These are phyloP conservation scores for Luperina nickerlii DNA, from an alignment of 2,888 invertebrate genomes.

Conservation along the genomic window DNA sequence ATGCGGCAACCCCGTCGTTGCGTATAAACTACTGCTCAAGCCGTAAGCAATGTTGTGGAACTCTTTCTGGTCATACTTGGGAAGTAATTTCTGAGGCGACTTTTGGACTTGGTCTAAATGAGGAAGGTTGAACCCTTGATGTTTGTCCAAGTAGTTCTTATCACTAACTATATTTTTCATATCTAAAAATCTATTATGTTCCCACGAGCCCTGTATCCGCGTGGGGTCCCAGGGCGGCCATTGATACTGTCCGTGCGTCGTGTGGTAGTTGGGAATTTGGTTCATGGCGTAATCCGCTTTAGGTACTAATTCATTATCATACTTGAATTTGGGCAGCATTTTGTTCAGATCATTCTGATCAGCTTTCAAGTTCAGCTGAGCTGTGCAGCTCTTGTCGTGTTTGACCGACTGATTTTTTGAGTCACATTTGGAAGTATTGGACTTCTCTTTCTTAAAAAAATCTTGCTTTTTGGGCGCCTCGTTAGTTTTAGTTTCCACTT, in stretches of 20 bases:
- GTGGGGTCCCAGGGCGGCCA: constrained; percentile 91
- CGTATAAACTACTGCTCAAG: constrained; percentile 83
- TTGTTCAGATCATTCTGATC: constrained; percentile 90
- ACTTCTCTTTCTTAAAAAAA: constrained; percentile 89
- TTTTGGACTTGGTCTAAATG: constrained; percentile 91
- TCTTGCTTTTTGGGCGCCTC: constrained; percentile 88
- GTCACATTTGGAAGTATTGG: constrained; percentile 81
- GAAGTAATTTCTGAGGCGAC: constrained; percentile 90
- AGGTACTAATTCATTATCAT: constrained; percentile 89
- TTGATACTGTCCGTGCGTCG: constrained; percentile 91
- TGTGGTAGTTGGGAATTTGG: constrained; percentile 92
- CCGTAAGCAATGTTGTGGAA: constrained; percentile 88
- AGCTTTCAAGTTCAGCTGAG: constrained; percentile 81
- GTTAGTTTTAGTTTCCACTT: constrained; percentile 81
- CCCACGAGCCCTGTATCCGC: constrained; percentile 88
- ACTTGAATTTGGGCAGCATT: constrained; percentile 88
- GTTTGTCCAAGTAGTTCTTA: constrained; percentile 91
- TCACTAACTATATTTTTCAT: constrained; percentile 88
- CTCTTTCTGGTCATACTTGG: constrained; percentile 88
- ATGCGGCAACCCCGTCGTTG: constrained; percentile 83
- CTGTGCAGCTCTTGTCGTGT: constrained; percentile 85
- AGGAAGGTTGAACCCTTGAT: constrained; percentile 90
- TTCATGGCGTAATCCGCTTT: constrained; percentile 92
- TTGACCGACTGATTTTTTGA: constrained; percentile 83
- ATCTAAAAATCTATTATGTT: constrained; percentile 87